Conservation (phyloP, 1,140 invertebrate species). For the Plectrocnemia conspersa region DNA sequence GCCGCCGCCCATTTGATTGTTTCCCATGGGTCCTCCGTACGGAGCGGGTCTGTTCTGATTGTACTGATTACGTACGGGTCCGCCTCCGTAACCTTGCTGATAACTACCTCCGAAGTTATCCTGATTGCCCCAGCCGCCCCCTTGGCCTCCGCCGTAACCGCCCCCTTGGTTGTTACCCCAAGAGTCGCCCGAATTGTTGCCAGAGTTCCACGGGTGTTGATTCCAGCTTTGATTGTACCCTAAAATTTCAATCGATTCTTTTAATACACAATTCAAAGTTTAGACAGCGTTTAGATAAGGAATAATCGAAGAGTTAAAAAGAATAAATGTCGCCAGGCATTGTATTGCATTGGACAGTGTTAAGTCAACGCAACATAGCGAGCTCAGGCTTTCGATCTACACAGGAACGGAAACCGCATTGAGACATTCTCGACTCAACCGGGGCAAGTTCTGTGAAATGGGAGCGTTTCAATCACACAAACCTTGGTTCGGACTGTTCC, state of each 20-base stretch:
- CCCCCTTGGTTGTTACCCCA: slow-evolving; percentile 37
- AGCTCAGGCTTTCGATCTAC: slow-evolving; percentile 25
- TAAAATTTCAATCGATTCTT: no score
- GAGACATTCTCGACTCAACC: slow-evolving; percentile 9
- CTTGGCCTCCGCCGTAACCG: slow-evolving; percentile 43
- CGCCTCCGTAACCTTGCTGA: slow-evolving; percentile 69
- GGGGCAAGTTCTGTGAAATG: slow-evolving; percentile 20
- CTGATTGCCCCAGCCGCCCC: slow-evolving; percentile 54
- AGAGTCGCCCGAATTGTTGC: slow-evolving; percentile 47
- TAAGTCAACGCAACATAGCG: slow-evolving; percentile 24
- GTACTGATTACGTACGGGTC: slow-evolving; percentile 64
- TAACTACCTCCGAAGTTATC: slow-evolving; percentile 70
- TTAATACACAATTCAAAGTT: no score
- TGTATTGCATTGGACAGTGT: slow-evolving; percentile 14
- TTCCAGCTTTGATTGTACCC: slow-evolving; percentile 46
- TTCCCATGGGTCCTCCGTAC: slow-evolving; percentile 53
- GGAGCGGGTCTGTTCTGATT: slow-evolving; percentile 59
- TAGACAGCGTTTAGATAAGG: no score
- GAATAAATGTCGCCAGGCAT: slow-evolving; percentile 19
- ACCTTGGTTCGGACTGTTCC: slow-evolving; percentile 30
- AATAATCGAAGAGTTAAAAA: slow-evolving; percentile 1
- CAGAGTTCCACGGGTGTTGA: slow-evolving; percentile 48
- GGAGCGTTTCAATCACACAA: slow-evolving; percentile 32
- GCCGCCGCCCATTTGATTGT: slow-evolving; percentile 41
- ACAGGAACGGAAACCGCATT: slow-evolving; percentile 24